Base-by-base conservation (phyloP, 2,888 invertebrate genomes). In the Meganola albula region DNA sequence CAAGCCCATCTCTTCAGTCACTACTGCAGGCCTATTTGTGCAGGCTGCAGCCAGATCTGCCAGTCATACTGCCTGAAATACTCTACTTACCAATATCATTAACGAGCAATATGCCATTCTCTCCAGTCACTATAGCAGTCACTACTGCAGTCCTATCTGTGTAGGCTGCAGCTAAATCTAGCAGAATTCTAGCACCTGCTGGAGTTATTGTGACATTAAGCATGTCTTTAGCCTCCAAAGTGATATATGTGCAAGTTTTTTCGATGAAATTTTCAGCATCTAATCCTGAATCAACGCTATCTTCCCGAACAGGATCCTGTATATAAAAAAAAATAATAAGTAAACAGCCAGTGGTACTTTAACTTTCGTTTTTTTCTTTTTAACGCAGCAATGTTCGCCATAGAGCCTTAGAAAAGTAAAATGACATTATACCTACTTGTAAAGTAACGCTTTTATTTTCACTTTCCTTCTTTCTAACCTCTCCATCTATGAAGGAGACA, bases 161-260 rank as follows among this genome's bases (percentile, higher is more conserved):
- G 38, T 68, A 57, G 4, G 75, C 74, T 1, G 52, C 55, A 0
- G 62, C 48, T 23, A 79, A 53, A 14, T 74, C 66, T 5, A 86
- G 78, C 24, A 91, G 54, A 3, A 89, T 88, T 31, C 89, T 80
- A 3, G 93, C 87, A 78, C 89, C 58, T 75, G 88, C 42, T 2
- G 92, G 91, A 0, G 93, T 92, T 13, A 94, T 58, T 0, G 92
- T 92, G 1, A 93, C 53, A 49, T 92, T 89, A 2, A 94, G 75
- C 24, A 86, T 77, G 41, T 92, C 91, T 28, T 89, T 87, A 0
- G 92, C 90, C 44, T 92, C 91, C 2, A 94, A 58, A 29, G 92
- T 78, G 4, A 94, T 57, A 65, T 93, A 93, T 0, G 90, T 90
- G 26, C 93, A 91, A 25, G 74, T 50, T 6, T 74, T 74, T 27